Evolutionary conservation across 2,888 invertebrate species (phyloP).

Genomic region (Sthenelais limicola): DNA sequence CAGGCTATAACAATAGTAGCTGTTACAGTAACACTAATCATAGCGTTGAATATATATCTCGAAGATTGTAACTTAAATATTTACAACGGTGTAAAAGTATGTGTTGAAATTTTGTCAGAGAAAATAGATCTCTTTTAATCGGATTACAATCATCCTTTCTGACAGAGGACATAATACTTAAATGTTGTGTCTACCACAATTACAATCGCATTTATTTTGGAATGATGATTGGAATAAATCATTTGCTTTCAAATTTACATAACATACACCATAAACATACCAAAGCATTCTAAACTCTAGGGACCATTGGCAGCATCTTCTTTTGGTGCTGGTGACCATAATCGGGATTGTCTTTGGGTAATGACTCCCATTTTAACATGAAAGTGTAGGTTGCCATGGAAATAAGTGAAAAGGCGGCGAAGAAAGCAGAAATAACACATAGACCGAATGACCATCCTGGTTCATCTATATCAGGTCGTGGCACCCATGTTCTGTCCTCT

Average conservation of each 20-base stretch:
- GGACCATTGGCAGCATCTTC: constrained; percentile 44
- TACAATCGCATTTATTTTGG: no score
- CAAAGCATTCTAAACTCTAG: constrained; percentile 28
- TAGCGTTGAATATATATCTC: no score
- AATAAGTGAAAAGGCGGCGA: constrained; percentile 52
- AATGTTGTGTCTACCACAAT: no score
- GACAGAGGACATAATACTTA: no score
- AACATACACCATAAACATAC: background rate
- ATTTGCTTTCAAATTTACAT: background rate
- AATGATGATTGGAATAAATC: background rate
- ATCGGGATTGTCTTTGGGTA: constrained; percentile 38
- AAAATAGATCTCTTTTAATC: no score
- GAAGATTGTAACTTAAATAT: no score
- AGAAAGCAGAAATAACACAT: constrained; percentile 52
- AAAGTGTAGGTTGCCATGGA: constrained; percentile 48
- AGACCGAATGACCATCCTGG: constrained; percentile 55
- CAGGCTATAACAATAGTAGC: no score
- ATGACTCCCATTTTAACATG: constrained; percentile 50
- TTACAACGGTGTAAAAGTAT: no score
- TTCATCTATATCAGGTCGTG: constrained; percentile 49
- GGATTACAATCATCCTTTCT: no score
- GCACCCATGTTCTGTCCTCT: constrained; percentile 57
- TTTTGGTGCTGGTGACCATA: background rate
- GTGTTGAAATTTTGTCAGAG: no score
- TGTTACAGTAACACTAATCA: no score